Evolutionary conservation across 2,113 vertebrate genomes (phyloP).

Genomic region (Mellivora capensis): DNA sequence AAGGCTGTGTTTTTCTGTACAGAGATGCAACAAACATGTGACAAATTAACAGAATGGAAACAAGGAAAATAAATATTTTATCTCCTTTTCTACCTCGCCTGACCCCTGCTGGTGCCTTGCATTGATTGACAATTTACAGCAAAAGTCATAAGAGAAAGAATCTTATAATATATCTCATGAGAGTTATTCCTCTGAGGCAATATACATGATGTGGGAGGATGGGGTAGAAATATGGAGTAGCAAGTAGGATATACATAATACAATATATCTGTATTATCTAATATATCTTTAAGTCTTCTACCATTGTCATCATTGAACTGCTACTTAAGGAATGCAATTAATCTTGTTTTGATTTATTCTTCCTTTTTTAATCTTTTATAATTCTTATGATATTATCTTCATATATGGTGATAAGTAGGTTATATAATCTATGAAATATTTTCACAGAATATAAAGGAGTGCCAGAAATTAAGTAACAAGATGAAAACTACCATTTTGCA

Average conservation of each 20-base stretch:
- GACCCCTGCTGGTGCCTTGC: not conserved
- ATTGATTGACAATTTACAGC: not conserved
- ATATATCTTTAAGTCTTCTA: not conserved
- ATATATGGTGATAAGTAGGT: not conserved
- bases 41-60: not conserved
- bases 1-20: not conserved
- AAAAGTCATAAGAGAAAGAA: not conserved
- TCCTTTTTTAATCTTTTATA: not conserved
- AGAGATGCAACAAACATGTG: not conserved
- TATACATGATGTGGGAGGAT: not conserved
- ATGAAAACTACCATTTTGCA: not conserved
- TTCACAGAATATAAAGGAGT: not conserved
- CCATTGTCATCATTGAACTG: not conserved
- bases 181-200: not conserved
- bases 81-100: no score
- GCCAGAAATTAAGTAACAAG: not conserved
- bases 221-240: not conserved
- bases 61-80: not conserved
- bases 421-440: not conserved
- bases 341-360: not conserved
- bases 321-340: not conserved
- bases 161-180: not conserved
- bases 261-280: not conserved
- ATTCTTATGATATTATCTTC: not conserved
- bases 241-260: not conserved